Evolutionary conservation across 2,797 vertebrate species (phyloP), one percentile per base, ranked within the genome.

Genomic region (Oreonectes daqikongensis): DNA sequence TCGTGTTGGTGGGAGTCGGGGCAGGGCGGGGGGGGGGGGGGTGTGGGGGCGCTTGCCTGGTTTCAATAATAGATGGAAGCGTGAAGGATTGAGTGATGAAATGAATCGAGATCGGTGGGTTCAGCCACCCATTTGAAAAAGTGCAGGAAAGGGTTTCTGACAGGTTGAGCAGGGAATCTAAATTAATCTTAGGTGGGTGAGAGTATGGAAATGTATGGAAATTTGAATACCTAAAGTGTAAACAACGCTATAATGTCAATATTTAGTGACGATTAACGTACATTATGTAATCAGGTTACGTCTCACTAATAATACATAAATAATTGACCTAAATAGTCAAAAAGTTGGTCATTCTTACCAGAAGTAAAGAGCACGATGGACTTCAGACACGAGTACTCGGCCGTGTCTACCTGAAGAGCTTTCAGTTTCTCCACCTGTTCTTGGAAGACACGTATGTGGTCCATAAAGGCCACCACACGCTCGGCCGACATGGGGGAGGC

Each of bases 351-450:
- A 46, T 20, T 88, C 93, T 92, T 85, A 96, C 95, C 95, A 0
- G 94, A 95, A 0, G 94, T 94, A 84, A 95, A 96, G 77, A 96
- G 93, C 14, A 93, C 95, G 3, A 95, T 91, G 83, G 95, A 94
- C 78, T 95, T 95, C 79, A 95, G 93, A 83, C 95, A 96, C 87
- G 93, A 94, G 14, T 94, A 95, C 70, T 96, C 95, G 0, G 94
- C 95, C 0, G 94, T 93, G 88, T 96, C 95, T 7, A 95, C 93
- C 82, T 93, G 94, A 85, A 96, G 92, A 2, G 88, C 93, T 88
- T 94, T 95, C 85, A 96, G 93, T 88, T 95, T 95, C 90, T 95
- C 94, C 87, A 95, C 94, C 88, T 95, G 95, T 87, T 95, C 94
- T 81, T 95, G 95, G 90, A 96, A 95, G 79, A 95, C 91, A 0